phyloP scores from a whole-genome alignment of 2,797 vertebrate species.

The Hemitrygon akajei region DNA sequence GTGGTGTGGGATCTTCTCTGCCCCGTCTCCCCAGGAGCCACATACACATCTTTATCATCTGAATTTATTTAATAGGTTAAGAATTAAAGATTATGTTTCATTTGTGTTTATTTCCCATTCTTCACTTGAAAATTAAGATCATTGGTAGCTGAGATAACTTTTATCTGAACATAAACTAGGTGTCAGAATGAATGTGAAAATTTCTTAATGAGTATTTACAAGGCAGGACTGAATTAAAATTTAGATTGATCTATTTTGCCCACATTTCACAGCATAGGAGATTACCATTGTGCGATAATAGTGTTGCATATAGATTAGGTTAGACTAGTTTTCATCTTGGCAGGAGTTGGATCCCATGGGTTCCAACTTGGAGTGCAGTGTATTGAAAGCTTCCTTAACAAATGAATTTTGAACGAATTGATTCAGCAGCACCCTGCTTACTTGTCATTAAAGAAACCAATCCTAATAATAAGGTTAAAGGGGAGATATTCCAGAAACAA shows the following conservation, averaged over 20 bases:
- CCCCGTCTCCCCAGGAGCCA: no score
- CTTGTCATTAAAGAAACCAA: not conserved
- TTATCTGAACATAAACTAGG: not conserved
- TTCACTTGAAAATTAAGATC: not conserved
- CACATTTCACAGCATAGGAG: not conserved
- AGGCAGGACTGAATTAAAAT: not conserved
- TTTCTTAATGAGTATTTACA: not conserved
- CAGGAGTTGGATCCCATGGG: not conserved
- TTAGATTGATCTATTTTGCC: not conserved
- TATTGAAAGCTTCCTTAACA: slow-evolving; percentile 8
- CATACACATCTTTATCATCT: not conserved
- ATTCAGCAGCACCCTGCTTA: not conserved
- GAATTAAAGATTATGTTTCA: not conserved
- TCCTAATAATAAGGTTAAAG: not conserved
- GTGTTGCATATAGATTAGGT: not conserved
- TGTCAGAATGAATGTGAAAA: no score
- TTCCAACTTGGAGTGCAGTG: not conserved
- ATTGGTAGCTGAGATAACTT: not conserved
- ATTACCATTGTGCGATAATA: not conserved
- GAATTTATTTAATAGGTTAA: not conserved
- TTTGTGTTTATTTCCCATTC: not conserved
- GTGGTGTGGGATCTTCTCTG: not conserved
- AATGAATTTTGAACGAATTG: not conserved
- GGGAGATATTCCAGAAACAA: not conserved
- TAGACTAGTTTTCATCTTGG: not conserved